Evolutionary conservation across 2,797 vertebrate genomes (phyloP), one percentile per base, ranked within the genome.

Genomic region (Psittacula echo): DNA sequence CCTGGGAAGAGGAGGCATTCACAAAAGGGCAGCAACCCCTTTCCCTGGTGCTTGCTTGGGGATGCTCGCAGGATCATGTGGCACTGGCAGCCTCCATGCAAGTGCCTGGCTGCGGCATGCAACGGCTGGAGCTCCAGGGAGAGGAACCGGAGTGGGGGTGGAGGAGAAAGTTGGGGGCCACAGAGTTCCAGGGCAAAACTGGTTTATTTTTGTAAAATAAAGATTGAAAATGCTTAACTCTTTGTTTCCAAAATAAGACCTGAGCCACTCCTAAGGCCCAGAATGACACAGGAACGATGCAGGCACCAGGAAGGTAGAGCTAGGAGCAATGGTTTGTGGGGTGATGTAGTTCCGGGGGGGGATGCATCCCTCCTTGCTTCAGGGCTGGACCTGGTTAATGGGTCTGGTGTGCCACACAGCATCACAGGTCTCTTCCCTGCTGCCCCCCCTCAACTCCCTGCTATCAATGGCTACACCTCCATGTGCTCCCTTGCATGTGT

Each of bases 121-220:
- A 26, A 47, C 20, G 64, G 30, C 37, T 3, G 4, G 73, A 80
- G n/a, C 70, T 94, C 80, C 75, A 32, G 78, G 79, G 81, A 68
- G 26, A 91, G 75, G 70, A 91, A 53, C 0, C 2, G 39, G n/a
- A 74, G 66, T 60, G 67, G 76, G 74, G 34, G 22, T 14, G 1
- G 50, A 75, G 74, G 15, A 5, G 74, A 72, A 71, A 51, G 54
- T 62, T 48, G 72, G 51, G 73, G 12, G 66, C 76, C 74, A 87
- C 70, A 85, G 47, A 61, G 77, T 81, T 85, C 62, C 85, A 92
- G 81, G 53, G 66, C 32, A 78, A 95, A 92, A 93, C 15, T 85
- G 61, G 41, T 96, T 95, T 97, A 92, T 95, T 95, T 94, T 97
- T 96, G 60, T 92, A 95, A 97, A 97, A 97, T 96, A 97, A 97